Percentiles rank a stretch among this genome's conserved stretches.
Evolutionary conservation across 2,797 vertebrate species (phyloP).

Genomic region (Tinamus major): DNA sequence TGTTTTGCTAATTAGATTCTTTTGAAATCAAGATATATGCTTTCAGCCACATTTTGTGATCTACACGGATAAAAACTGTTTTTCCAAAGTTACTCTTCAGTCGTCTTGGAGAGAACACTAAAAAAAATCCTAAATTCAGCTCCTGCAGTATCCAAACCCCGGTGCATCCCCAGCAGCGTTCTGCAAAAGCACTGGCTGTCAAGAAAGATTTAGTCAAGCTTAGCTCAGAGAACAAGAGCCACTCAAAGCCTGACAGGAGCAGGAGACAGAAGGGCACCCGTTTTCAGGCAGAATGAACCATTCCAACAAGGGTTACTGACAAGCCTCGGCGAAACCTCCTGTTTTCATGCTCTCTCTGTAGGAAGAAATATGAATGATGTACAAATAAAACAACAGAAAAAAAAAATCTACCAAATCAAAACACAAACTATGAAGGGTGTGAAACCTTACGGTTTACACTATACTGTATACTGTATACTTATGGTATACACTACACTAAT

Average conservation of each 20-base stretch:
- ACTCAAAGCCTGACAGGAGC: background rate
- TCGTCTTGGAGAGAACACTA: background rate
- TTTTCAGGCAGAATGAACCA: background rate
- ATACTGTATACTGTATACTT: no score
- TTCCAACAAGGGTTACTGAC: background rate
- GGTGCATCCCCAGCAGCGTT: background rate
- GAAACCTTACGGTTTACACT: no score
- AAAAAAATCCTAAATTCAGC: conserved; percentile 20
- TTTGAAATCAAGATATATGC: conserved; percentile 26
- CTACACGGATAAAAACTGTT: background rate
- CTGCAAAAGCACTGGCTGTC: background rate
- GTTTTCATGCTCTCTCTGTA: background rate
- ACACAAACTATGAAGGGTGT: background rate
- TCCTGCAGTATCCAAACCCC: background rate
- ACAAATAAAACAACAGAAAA: no score
- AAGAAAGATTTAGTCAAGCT: background rate
- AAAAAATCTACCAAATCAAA: no score
- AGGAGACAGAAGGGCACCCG: background rate
- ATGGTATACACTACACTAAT: background rate
- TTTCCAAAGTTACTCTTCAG: background rate
- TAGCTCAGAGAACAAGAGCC: background rate
- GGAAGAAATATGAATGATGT: background rate
- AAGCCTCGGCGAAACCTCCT: background rate
- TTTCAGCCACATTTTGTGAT: conserved; percentile 22
- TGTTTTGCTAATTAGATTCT: conserved; percentile 52